Evolutionary conservation across 2,888 invertebrate genomes (phyloP).

Genomic region (Polietes domitor): DNA sequence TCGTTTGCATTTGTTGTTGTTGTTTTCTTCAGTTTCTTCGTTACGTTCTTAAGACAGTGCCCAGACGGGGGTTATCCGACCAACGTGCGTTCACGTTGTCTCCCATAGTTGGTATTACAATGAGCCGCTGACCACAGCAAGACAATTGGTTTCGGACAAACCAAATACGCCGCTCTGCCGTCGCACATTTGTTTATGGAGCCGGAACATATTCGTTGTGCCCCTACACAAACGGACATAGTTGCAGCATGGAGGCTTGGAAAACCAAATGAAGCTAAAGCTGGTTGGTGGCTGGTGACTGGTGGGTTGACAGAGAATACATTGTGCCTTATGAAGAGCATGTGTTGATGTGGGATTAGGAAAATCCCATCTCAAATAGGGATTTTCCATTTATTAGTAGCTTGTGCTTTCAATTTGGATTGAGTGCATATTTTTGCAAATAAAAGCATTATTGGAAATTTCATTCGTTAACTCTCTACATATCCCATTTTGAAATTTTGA

Average conservation of each 20-base stretch:
- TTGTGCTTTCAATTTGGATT: too few species aligned
- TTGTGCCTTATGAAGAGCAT: too few species aligned
- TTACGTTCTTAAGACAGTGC: conserved; percentile 3
- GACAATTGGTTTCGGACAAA: conserved; percentile 22
- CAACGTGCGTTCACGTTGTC: conserved; percentile 17
- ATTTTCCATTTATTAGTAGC: too few species aligned
- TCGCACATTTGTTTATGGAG: conserved; percentile 35
- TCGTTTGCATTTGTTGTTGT: not conserved
- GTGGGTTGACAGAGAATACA: not conserved
- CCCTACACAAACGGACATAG: not conserved
- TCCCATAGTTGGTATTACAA: conserved; percentile 2
- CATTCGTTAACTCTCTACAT: too few species aligned
- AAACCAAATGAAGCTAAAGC: too few species aligned
- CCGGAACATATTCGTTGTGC: conserved; percentile 44
- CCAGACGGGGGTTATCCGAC: conserved; percentile 15
- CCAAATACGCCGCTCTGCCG: not conserved
- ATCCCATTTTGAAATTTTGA: too few species aligned
- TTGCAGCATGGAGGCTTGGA: too few species aligned
- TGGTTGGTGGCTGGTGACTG: not conserved
- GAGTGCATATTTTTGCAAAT: too few species aligned
- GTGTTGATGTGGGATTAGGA: too few species aligned
- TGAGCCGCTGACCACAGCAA: conserved; percentile 23
- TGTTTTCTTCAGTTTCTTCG: not conserved
- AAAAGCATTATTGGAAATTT: too few species aligned
- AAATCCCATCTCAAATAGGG: too few species aligned